Evolutionary conservation across 92 coral and sea anemone genomes (phyloP).

Genomic region (Porites cylindrica): DNA sequence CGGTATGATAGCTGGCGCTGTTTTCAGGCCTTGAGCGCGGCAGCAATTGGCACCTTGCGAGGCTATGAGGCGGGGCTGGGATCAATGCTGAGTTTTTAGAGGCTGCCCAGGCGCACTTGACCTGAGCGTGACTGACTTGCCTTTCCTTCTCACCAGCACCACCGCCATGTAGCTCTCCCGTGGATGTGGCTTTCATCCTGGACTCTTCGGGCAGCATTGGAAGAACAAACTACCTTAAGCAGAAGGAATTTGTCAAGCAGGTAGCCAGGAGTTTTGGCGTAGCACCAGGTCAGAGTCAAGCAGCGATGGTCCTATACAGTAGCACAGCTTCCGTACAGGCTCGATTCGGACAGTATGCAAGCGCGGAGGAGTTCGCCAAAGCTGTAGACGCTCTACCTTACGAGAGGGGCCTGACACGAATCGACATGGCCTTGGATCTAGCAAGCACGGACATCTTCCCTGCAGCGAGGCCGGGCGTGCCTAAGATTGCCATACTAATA

Average conservation of each 20-base stretch:
- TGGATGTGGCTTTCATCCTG: slow-evolving; percentile 57
- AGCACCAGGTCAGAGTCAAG: slow-evolving; percentile 32
- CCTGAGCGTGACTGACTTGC: neutral
- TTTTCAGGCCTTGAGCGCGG: no score
- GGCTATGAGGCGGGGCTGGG: no score
- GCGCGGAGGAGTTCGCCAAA: slow-evolving; percentile 33
- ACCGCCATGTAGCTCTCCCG: neutral
- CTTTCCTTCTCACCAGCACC: neutral
- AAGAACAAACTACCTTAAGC: slow-evolving; percentile 47
- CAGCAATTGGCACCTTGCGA: no score
- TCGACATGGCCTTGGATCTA: slow-evolving; percentile 60
- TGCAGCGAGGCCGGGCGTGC: slow-evolving; percentile 49
- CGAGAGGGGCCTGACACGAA: slow-evolving; percentile 44
- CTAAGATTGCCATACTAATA: slow-evolving; percentile 39
- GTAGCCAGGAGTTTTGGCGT: slow-evolving; percentile 54
- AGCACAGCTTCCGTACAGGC: slow-evolving; percentile 48
- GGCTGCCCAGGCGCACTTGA: no score
- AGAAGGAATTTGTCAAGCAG: slow-evolving; percentile 52
- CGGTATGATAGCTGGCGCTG: no score
- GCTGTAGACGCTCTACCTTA: slow-evolving; percentile 65
- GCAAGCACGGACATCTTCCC: slow-evolving; percentile 38
- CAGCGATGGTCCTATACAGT: slow-evolving; percentile 64
- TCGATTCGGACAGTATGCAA: slow-evolving; percentile 46
- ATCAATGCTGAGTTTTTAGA: no score
- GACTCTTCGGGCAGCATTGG: slow-evolving; percentile 61